Evolutionary conservation across 2,797 vertebrate genomes (phyloP).

Genomic region (Squalus acanthias): DNA sequence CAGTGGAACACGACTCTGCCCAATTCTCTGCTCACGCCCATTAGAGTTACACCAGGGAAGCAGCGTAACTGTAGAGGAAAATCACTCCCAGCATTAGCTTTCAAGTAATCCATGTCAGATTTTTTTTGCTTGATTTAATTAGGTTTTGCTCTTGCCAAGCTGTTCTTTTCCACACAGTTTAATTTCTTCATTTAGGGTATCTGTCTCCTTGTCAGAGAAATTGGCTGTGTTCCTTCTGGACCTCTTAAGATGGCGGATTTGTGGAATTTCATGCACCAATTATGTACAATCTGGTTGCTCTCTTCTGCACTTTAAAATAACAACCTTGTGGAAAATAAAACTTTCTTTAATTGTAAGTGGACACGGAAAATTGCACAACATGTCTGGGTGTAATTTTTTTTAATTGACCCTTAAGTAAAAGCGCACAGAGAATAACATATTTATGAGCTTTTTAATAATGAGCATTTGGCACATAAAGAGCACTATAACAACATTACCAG

Average conservation of each 20-base stretch:
- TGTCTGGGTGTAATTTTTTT: neutral
- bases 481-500: neutral
- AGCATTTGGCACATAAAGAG: neutral
- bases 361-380: neutral
- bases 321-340: neutral
- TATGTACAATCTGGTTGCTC: neutral
- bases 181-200: constrained; percentile 18
- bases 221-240: constrained; percentile 2
- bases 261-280: constrained; percentile 8
- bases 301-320: neutral
- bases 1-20: neutral
- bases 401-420: neutral
- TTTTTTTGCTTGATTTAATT: neutral
- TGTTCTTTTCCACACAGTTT: constrained; percentile 27
- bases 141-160: neutral
- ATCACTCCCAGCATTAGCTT: neutral
- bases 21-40: neutral
- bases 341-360: neutral
- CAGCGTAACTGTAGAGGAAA: neutral
- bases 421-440: neutral
- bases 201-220: neutral
- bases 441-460: constrained; percentile 21
- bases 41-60: neutral
- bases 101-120: neutral
- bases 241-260: neutral